A percentile compares a stretch with the other conserved stretches of the same genome.
Evolutionary conservation across 2,797 vertebrate species (phyloP).

Genomic region (Eulemur mongoz): DNA sequence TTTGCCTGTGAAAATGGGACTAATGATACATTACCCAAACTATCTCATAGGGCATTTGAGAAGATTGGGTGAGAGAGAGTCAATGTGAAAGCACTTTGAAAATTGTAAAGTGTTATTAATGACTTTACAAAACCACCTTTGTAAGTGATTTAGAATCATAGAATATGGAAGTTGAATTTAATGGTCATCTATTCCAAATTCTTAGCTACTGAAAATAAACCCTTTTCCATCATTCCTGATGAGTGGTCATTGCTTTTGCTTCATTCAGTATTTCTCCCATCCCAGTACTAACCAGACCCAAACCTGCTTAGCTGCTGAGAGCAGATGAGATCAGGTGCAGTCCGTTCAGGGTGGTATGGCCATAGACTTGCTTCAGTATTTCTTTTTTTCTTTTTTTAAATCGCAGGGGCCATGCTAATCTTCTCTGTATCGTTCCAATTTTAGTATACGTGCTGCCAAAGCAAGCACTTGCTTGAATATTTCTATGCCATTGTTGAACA

Average conservation of each 20-base stretch:
- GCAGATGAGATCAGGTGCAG: no score
- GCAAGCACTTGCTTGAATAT: no score
- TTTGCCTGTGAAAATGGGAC: constrained; percentile 1
- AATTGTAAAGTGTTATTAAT: neutral
- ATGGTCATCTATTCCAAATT: neutral
- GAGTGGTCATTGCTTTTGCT: constrained; percentile 26
- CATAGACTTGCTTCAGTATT: no score
- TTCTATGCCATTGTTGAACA: neutral
- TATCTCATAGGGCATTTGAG: neutral
- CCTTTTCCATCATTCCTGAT: neutral
- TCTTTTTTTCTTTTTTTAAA: neutral
- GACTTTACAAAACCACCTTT: neutral
- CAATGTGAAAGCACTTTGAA: neutral
- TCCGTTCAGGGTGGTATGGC: neutral
- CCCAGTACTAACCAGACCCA: no score
- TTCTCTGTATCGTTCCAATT: no score
- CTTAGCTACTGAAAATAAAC: constrained; percentile 34
- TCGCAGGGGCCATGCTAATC: no score
- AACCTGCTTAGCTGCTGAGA: no score
- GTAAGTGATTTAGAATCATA: constrained; percentile 31
- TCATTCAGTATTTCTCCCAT: neutral
- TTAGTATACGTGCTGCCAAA: no score
- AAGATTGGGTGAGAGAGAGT: constrained; percentile 7
- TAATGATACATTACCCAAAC: neutral
- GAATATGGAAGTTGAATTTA: constrained; percentile 26